A percentile compares a stretch with the other conserved stretches of the same genome.
phyloP scores from a whole-genome alignment of 23 tunicate genomes.

The Ciona savignyi region DNA sequence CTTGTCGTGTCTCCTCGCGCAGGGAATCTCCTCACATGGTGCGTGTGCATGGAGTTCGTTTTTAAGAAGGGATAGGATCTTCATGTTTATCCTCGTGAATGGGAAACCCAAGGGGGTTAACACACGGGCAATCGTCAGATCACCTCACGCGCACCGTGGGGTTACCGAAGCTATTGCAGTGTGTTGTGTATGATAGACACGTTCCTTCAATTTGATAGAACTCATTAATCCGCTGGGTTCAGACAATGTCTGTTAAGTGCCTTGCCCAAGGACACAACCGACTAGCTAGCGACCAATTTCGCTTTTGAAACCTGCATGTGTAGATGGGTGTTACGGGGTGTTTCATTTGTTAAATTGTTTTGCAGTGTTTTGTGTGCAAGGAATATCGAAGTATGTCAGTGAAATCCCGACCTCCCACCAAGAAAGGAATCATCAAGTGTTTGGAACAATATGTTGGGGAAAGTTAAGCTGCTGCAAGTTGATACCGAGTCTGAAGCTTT shows the following conservation, averaged over 20 bases:
- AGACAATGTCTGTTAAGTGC: no score
- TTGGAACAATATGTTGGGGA: conserved; percentile 28
- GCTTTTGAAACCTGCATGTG: no score
- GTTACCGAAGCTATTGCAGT: no score
- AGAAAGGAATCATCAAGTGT: conserved; percentile 33
- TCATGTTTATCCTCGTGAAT: no score
- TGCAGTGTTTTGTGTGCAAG: conserved; percentile 48
- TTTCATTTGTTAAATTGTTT: background rate
- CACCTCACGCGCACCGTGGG: no score
- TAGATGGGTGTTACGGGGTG: background rate
- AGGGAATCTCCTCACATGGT: conserved; percentile 73
- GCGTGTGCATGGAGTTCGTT: background rate
- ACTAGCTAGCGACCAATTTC: no score
- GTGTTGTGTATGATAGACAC: no score
- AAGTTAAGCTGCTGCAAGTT: conserved; percentile 27
- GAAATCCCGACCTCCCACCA: conserved; percentile 28
- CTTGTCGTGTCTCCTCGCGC: conserved; percentile 40
- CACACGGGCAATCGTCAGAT: no score
- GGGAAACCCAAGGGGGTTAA: no score
- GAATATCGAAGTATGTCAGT: conserved; percentile 26
- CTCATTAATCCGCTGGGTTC: no score
- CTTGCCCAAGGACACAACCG: no score
- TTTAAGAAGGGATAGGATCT: background rate
- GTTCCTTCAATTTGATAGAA: no score
- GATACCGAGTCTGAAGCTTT: conserved; percentile 46